Evolutionary conservation across 2,113 vertebrate genomes (phyloP), one percentile per base, ranked within the genome.

Genomic region (Aspiorhynchus laticeps): DNA sequence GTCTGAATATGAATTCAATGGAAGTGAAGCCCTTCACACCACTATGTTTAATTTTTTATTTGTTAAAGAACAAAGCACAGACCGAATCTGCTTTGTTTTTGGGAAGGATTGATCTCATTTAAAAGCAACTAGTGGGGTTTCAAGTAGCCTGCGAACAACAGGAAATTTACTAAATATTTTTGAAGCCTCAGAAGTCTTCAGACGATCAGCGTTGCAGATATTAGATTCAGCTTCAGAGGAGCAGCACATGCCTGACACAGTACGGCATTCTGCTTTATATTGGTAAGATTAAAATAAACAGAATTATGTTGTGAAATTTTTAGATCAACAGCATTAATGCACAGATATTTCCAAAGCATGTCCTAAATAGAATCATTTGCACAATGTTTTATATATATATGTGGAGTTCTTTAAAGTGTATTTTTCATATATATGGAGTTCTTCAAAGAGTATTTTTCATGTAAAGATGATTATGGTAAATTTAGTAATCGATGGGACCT

Each of bases 61-160:
- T 31, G 74, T 76, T 59, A 59, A 38, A 80, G 77, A 80, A 59
- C 77, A 80, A 59, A 80, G 78, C 24, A 1, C 36, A 61, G 36
- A 43, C 1, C 7, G 4, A 41, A 41, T 80, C 53, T 26, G 78
- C 24, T 80, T 26, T 80, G 36, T 17, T 43, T 61, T 80, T 75
- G n/a, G 11, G 41, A 63, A 14, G 56, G 56, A 63, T 41, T 80
- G 78, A 26, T 80, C 33, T 61, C 21, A 38, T 80, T 80, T 38
- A 24, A 41, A 41, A 26, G 56, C 7, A 43, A 28, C 31, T n/a
- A 8, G 48, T 79, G 48, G 21, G 51, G 33, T 41, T 80, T 61
- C 19, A 38, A 80, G 24, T 80, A 33, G 36, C 33, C 78, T 41
- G 33, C n/a, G 24, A 80, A n/a, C 7, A 15, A 24, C 21, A 36